Evolutionary conservation across 2,113 vertebrate genomes (phyloP).

Genomic region (Mesoclemmys tuberculata): DNA sequence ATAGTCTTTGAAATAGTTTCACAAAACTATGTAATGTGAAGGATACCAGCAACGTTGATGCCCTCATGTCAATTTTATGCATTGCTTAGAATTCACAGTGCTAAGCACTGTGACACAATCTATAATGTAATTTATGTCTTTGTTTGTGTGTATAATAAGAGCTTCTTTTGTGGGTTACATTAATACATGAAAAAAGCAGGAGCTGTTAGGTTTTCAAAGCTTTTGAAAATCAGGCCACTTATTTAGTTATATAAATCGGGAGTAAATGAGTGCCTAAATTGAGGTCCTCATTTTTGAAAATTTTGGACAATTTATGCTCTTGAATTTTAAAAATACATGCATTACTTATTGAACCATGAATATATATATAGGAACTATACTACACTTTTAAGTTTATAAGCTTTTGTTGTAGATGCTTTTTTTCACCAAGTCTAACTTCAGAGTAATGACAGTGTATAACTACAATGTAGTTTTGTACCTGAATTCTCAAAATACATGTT

Average conservation of each 20-base stretch:
- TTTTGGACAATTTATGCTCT: neutral
- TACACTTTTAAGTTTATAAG: neutral
- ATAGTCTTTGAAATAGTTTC: neutral
- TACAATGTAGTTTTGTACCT: neutral
- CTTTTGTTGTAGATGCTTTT: neutral
- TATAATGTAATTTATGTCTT: constrained; percentile 5
- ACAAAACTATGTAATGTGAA: neutral
- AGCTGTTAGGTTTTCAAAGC: neutral
- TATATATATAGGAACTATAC: neutral
- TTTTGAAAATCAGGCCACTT: neutral
- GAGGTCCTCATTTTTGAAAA: neutral
- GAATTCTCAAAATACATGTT: constrained; percentile 33
- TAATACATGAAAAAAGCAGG: neutral
- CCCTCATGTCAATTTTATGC: constrained; percentile 25
- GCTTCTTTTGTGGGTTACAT: neutral
- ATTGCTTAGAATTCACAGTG: constrained; percentile 28
- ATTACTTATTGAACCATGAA: neutral
- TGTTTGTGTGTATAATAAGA: constrained; percentile 9
- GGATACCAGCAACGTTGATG: neutral
- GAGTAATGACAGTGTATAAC: constrained; percentile 4
- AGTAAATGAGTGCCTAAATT: neutral
- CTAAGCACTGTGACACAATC: neutral
- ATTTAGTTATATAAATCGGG: neutral
- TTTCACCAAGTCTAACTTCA: constrained; percentile 9
- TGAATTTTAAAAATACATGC: neutral